Base-by-base conservation (phyloP, 2,888 invertebrate species). In the Ectemnius lituratus region DNA sequence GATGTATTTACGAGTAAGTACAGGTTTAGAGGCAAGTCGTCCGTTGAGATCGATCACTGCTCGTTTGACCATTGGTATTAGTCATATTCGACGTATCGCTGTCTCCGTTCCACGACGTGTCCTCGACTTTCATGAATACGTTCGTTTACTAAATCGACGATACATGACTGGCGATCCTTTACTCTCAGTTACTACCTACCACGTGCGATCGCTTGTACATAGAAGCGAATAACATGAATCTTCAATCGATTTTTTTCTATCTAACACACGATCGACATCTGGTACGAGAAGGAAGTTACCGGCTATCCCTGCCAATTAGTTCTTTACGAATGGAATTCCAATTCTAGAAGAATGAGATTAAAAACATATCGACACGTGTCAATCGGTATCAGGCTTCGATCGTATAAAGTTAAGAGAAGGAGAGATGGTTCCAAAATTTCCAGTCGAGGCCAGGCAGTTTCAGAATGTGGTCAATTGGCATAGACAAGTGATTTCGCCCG, bases 31-130 rank as follows among this genome's bases (percentile, higher is more conserved):
- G 59, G 52, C 67, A 58, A 20, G 63, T 60, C 45, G 28, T 61
- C 64, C 16, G 16, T 62, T 62, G 58, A 64, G 59, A 71, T 75
- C 70, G 73, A 78, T 73, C 62, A 77, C 61, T 70, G 60, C 67
- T 70, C 75, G 61, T 73, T 45, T 52, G 52, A 52, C 52, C 52
- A 52, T 14, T 52, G 52, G 62, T 47, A 62, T 73, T 65, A 57
- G 37, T 61, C 62, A 66, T 11, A 14, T 70, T 49, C 37, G 27
- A 14, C 27, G 62, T 58, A 27, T 70, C 52, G 61, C 23, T 37
- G 67, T 62, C 56, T 45, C 57, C 18, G 20, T 62, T 62, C 47
- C 52, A 13, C 52, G 52, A 52, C 52, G 52, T 18, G 18, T 18
- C n/a, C 18, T 18, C 52, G n/a, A n/a, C 52, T 52, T 52, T 52